Evolutionary conservation across 2,888 invertebrate species (phyloP), one percentile per base, ranked within the genome.

Genomic region (Scelioninae gen. 2): DNA sequence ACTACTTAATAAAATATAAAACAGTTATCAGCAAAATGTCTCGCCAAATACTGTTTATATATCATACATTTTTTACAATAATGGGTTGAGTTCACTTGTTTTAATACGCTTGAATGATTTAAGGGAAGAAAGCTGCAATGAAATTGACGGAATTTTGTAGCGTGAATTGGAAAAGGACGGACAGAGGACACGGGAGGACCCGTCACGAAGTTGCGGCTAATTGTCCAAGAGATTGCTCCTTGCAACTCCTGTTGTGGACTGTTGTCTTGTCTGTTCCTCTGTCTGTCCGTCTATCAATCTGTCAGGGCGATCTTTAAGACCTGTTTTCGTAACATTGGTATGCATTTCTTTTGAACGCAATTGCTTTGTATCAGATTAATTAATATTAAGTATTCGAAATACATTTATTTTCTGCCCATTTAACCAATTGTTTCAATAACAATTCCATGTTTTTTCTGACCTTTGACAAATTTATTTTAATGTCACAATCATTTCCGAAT

Each of bases 161-260:
- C 25, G 48, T 41, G 39, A 67, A 68, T 55, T 53, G 61, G 67
- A 75, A 58, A 64, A 76, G 78, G 78, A 74, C 61, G 76, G 65
- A 76, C 67, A 73, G 48, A 64, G 75, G 73, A 74, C 73, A 76
- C 79, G 80, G 81, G 80, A 80, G 83, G 79, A 81, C 81, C 82
- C 84, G 83, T 84, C 85, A 84, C 85, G 84, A 86, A 83, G 82
- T 78, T 76, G 77, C 80, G 81, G 83, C 85, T 84, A 83, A 84
- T 85, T 84, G 84, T 84, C 85, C 82, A 76, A 79, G 79, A 84
- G 83, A 83, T 85, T 84, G 83, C 82, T 79, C 71, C 83, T 83
- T 77, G 83, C 80, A 78, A 80, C 80, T 70, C 77, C 76, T 68
- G 76, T 74, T 61, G 73, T 75, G 71, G 74, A 55, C 76, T 77